phyloP scores from a whole-genome alignment of 2,113 vertebrate species.

The Datnioides undecimradiatus region DNA sequence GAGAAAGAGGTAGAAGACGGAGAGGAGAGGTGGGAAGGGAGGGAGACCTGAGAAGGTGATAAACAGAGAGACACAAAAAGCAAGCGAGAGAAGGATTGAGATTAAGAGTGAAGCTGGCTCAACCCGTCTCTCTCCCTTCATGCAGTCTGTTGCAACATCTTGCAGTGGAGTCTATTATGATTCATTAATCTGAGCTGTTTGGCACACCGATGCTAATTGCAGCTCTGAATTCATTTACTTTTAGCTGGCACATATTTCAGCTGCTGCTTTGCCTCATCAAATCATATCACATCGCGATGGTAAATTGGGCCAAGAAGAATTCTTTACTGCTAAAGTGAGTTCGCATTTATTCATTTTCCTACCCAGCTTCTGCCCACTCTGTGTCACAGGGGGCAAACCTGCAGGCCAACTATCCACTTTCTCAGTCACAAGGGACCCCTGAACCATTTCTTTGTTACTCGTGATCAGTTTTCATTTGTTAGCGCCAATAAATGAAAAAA shows the following conservation, averaged over 20 bases:
- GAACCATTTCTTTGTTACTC: background rate
- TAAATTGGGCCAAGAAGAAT: constrained; percentile 29
- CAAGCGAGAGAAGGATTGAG: background rate
- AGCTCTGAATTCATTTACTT: constrained; percentile 52
- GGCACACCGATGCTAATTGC: constrained; percentile 47
- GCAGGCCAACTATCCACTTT: background rate
- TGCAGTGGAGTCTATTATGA: constrained; percentile 43
- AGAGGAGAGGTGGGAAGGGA: background rate
- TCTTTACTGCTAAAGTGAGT: constrained; percentile 5
- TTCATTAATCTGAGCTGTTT: constrained; percentile 55
- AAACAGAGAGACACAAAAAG: constrained; percentile 9
- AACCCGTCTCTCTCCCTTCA: background rate
- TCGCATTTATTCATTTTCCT: background rate
- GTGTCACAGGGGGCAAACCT: background rate
- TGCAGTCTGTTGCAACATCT: constrained; percentile 39
- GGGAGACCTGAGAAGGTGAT: constrained; percentile 7
- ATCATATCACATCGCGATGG: constrained; percentile 15
- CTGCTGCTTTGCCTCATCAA: constrained; percentile 43
- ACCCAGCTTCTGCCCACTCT: background rate
- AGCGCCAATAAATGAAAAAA: background rate
- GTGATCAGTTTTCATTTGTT: constrained; percentile 1
- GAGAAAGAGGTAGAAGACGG: background rate
- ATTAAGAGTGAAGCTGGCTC: constrained; percentile 25
- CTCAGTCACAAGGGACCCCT: background rate
- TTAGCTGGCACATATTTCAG: constrained; percentile 29